phyloP scores from a whole-genome alignment of 2,888 invertebrate genomes.

The Omphaloscelis lunosa region DNA sequence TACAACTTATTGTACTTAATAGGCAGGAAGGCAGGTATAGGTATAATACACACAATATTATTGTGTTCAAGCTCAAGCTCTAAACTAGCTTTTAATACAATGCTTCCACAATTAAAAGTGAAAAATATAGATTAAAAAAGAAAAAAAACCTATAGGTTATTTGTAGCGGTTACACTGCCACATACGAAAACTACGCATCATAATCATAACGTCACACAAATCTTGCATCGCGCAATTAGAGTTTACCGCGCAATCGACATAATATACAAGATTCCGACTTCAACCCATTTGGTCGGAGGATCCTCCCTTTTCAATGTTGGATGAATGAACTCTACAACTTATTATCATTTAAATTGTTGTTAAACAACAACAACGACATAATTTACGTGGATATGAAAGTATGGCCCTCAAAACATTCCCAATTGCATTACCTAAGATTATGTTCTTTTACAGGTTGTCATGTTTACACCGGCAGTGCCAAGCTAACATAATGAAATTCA shows the following conservation, averaged over 20 bases:
- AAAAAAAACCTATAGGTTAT: not conserved
- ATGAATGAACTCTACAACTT: too few species aligned
- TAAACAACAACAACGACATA: too few species aligned
- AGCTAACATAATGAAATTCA: slow-evolving; percentile 29
- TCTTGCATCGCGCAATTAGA: too few species aligned
- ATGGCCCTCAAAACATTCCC: not conserved
- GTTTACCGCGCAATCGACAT: too few species aligned
- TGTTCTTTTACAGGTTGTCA: not conserved
- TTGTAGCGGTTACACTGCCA: too few species aligned
- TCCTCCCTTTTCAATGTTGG: too few species aligned
- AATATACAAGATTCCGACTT: too few species aligned
- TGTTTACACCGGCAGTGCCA: not conserved
- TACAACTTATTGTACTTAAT: not conserved
- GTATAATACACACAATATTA: not conserved
- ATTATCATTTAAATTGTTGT: not conserved
- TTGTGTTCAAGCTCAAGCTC: not conserved
- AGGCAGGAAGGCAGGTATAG: too few species aligned
- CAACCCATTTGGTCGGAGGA: too few species aligned
- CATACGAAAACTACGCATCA: too few species aligned
- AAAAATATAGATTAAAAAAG: not conserved
- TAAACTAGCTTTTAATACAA: not conserved
- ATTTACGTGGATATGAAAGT: not conserved
- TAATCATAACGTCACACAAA: too few species aligned
- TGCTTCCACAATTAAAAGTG: not conserved
- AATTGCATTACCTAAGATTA: not conserved